A percentile compares a stretch with the other conserved stretches of the same genome.
Conservation (phyloP, 2,888 invertebrate species). For the Pachycephus smyrnensis region DNA sequence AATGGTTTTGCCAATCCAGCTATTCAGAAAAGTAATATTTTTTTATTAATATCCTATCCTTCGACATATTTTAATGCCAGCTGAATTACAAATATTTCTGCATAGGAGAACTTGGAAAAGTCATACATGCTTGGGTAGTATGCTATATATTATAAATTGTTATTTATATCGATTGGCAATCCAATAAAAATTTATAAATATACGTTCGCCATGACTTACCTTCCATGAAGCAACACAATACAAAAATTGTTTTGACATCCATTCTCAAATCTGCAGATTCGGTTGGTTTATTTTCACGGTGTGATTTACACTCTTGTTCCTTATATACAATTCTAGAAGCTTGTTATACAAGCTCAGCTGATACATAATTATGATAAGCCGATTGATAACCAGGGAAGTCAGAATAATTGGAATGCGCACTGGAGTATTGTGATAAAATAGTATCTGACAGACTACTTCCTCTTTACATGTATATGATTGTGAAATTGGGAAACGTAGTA, state of each 20-base stretch:
- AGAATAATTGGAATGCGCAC: not conserved
- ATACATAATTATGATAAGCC: not conserved
- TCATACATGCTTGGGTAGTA: not conserved
- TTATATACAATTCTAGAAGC: not conserved
- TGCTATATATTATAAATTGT: not conserved
- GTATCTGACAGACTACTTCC: not conserved
- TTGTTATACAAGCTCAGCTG: not conserved
- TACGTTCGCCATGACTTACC: not conserved
- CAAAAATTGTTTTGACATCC: not conserved
- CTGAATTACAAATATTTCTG: not conserved
- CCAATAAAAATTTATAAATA: not conserved
- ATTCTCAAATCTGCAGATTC: not conserved
- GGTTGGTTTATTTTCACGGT: not conserved
- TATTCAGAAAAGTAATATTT: constrained; percentile 18
- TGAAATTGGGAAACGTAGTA: not conserved
- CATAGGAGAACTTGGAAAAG: no score
- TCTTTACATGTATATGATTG: not conserved
- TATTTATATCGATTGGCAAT: not conserved
- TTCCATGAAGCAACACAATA: not conserved
- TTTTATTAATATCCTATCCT: not conserved
- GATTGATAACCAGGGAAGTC: not conserved
- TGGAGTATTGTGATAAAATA: not conserved
- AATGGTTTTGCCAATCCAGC: constrained; percentile 29
- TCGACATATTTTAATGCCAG: not conserved
- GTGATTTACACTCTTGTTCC: not conserved